A percentile compares a stretch with the other conserved stretches of the same genome.
phyloP scores from a whole-genome alignment of 2,888 invertebrate species.

The Chalcosyrphus nemorum region DNA sequence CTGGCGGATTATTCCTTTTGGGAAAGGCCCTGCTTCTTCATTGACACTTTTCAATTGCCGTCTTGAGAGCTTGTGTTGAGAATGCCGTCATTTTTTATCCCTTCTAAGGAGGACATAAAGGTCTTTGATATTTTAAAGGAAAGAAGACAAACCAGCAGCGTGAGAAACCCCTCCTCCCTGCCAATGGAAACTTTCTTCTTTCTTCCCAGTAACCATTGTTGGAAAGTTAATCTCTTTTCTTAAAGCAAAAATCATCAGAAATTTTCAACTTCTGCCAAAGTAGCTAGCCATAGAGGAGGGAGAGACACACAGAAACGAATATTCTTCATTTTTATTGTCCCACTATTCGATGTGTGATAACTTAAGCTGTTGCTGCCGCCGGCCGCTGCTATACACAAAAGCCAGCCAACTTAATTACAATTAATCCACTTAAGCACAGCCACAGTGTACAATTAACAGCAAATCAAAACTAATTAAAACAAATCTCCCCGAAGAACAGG shows the following conservation, averaged over 20 bases:
- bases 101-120: no score
- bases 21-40: no score
- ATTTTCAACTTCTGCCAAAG: neutral
- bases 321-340: slow-evolving; percentile 4
- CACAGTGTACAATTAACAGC: slow-evolving; percentile 55
- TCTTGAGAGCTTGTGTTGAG: no score
- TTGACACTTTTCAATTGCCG: no score
- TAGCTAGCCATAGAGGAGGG: no score
- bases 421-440: slow-evolving; percentile 54
- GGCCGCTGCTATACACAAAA: neutral
- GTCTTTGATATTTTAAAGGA: no score
- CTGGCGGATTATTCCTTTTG: no score
- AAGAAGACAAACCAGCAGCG: no score
- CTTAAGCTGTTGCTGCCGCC: slow-evolving; percentile 24
- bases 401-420: slow-evolving; percentile 44
- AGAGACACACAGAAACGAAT: neutral
- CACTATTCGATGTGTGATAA: slow-evolving; percentile 16
- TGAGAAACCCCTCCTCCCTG: neutral
- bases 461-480: slow-evolving; percentile 64
- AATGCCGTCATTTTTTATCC: no score
- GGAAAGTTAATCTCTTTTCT: slow-evolving; percentile 1
- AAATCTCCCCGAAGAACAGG: slow-evolving; percentile 49
- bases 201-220: neutral
- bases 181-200: neutral
- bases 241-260: neutral